Percentiles rank a stretch among this genome's conserved stretches.
phyloP scores from a whole-genome alignment of 2,113 vertebrate species.

The Clinocottus analis region DNA sequence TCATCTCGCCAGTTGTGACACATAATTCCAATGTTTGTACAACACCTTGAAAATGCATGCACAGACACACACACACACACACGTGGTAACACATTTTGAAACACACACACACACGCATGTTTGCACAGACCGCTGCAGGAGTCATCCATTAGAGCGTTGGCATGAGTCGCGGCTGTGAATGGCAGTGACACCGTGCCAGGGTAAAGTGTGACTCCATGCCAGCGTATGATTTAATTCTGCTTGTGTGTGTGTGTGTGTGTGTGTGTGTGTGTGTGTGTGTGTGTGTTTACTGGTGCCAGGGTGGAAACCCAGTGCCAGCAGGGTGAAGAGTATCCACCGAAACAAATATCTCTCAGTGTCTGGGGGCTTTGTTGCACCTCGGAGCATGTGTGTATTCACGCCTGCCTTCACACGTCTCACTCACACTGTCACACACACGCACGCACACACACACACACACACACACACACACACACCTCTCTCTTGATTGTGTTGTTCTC shows the following conservation, averaged over 20 bases:
- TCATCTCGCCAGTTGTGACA: conserved; percentile 69
- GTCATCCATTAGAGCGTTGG: conserved; percentile 67
- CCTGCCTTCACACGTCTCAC: neutral
- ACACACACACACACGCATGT: conserved; percentile 34
- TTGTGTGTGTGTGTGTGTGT: conserved; percentile 32
- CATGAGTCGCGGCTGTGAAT: conserved; percentile 61
- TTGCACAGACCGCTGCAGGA: conserved; percentile 62
- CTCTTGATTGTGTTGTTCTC: neutral
- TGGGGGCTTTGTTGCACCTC: conserved; percentile 35
- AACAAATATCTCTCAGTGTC: conserved; percentile 61
- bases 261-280: conserved; percentile 36
- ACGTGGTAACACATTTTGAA: neutral
- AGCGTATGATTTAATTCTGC: conserved; percentile 61
- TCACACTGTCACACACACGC: neutral
- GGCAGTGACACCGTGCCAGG: conserved; percentile 59
- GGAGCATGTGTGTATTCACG: conserved; percentile 1
- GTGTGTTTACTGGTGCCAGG: conserved; percentile 42
- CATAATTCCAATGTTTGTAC: conserved; percentile 63
- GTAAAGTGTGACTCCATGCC: conserved; percentile 62
- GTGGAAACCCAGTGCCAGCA: conserved; percentile 54
- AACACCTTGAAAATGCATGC: conserved; percentile 51
- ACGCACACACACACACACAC: conserved; percentile 9
- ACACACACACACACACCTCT: neutral
- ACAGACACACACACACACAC: conserved; percentile 5
- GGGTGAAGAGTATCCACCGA: conserved; percentile 49